Evolutionary conservation across 2,113 vertebrate genomes (phyloP).

Genomic region (Varanus salvator): DNA sequence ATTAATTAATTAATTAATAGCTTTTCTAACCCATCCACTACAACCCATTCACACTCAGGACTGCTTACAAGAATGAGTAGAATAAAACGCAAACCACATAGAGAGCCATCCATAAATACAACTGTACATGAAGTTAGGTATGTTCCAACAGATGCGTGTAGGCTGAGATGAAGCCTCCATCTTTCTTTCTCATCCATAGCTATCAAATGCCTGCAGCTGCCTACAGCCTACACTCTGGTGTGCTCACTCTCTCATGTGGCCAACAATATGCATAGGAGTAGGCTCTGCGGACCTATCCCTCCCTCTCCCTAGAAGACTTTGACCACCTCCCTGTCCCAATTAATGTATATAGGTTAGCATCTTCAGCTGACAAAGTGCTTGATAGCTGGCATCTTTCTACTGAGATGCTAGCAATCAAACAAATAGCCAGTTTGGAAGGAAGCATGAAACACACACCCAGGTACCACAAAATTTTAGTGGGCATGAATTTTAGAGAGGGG

Average conservation of each 20-base stretch:
- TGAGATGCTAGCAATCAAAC: background rate
- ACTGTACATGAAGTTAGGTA: background rate
- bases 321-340: background rate
- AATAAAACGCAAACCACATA: background rate
- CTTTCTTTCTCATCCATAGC: background rate
- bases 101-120: background rate
- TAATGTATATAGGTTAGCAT: background rate
- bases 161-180: background rate
- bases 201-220: background rate
- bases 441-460: too few relatives aligned
- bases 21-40: too few relatives aligned
- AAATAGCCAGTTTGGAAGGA: too few relatives aligned
- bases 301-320: background rate
- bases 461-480: too few relatives aligned
- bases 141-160: background rate
- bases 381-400: background rate
- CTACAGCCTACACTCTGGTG: background rate
- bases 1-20: too few relatives aligned
- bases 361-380: background rate
- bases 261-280: background rate
- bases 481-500: too few relatives aligned
- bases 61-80: too few relatives aligned
- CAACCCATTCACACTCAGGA: too few relatives aligned
- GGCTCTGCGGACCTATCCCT: background rate
- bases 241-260: background rate